phyloP scores from a whole-genome alignment of 2,797 vertebrate genomes.

The Lepus townsendii region DNA sequence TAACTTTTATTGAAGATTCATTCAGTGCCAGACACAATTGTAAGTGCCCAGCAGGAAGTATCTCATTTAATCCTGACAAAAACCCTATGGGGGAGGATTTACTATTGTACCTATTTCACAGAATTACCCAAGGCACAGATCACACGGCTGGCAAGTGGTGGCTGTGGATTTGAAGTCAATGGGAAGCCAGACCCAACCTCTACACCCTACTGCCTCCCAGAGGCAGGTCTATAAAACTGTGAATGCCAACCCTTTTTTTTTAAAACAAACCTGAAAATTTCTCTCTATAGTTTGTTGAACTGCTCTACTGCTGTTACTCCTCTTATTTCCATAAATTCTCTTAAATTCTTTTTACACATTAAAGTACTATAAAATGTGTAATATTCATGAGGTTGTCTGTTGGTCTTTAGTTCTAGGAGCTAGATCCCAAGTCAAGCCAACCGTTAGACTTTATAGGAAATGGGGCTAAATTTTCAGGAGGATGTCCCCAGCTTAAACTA shows the following conservation, averaged over 20 bases:
- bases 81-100: not conserved
- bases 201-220: conserved; percentile 79
- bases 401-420: conserved; percentile 30
- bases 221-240: conserved; percentile 65
- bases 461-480: not conserved
- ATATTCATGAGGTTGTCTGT: not conserved
- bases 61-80: conserved; percentile 73
- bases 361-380: not conserved
- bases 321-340: not conserved
- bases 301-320: not conserved
- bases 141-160: not conserved
- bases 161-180: not conserved
- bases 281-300: not conserved
- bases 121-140: conserved; percentile 47
- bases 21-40: conserved; percentile 5
- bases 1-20: not conserved
- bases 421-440: not conserved
- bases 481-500: not conserved
- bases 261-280: not conserved
- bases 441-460: not conserved
- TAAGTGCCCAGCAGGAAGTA: conserved; percentile 59
- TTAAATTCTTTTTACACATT: not conserved
- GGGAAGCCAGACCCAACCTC: conserved; percentile 38
- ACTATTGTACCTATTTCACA: conserved; percentile 51
- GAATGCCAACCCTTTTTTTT: not conserved